Evolutionary conservation across 1,140 invertebrate species (phyloP), one percentile per base, ranked within the genome.

Genomic region (Drosophila ambigua): DNA sequence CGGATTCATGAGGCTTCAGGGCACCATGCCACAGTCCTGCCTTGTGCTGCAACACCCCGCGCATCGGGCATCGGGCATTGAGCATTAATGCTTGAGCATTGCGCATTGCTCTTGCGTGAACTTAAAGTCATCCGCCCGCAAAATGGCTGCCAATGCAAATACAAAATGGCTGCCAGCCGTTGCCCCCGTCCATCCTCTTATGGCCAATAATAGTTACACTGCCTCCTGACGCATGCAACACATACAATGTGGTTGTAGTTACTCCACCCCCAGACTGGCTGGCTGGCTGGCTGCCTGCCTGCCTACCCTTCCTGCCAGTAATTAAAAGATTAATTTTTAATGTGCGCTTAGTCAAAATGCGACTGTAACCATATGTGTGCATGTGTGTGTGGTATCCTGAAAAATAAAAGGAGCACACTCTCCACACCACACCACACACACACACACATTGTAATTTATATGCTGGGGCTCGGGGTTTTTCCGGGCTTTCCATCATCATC

Each of bases 301-400:
- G 16, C 43, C 58, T 46, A 28, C 31, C 57, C 20, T 31, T 52
- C 39, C 48, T 46, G 61, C 45, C 82, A 54, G 82, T 85, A 85
- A 85, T 85, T 85, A 85, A 85, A 85, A 78, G 74, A 87, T 85
- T 85, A 85, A 85, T 85, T 87, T 81, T 85, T 87, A 87, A 85
- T 85, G 73, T 52, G 62, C 65, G 72, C 81, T 84, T 77, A 85
- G 81, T 72, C 44, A 49, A 66, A 67, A 61, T 73, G 59, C 51
- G 59, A 64, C 45, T 73, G 59, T 31, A 39, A 20, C 23, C 23
- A 20, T n/a, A 20, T 26, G 50, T 45, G 20, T 39, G 16, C 16
- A 16, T 16, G 20, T 48, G 35, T 26, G 41, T 52, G 54, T 31
- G 6, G 24, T 23, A 49, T 35, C 44, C 66, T 72, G 73, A 57